Conservation (phyloP, 2,797 vertebrate species). For the Discoglossus pictus region DNA sequence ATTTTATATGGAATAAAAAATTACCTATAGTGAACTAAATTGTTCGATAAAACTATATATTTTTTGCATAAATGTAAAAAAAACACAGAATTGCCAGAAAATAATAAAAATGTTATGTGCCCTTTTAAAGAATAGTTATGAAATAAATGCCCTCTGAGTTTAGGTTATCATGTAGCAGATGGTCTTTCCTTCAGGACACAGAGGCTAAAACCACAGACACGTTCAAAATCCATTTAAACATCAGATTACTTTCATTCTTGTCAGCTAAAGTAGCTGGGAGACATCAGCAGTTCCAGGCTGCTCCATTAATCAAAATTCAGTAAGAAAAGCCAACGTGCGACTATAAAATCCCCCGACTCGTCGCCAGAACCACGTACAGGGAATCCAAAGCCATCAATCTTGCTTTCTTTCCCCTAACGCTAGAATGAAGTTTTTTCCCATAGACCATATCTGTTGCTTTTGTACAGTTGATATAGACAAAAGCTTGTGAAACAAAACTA, state of each 20-base stretch:
- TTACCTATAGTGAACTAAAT: not conserved
- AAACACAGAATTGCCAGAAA: not conserved
- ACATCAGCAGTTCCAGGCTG: constrained; percentile 53
- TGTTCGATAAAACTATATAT: not conserved
- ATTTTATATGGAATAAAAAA: not conserved
- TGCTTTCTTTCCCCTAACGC: constrained; percentile 36
- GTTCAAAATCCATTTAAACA: constrained; percentile 56
- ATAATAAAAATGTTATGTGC: not conserved
- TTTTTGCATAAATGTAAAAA: not conserved
- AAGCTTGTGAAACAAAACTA: constrained; percentile 8
- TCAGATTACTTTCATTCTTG: constrained; percentile 56
- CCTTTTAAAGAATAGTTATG: constrained; percentile 29
- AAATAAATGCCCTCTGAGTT: constrained; percentile 13
- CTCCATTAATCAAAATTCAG: constrained; percentile 64
- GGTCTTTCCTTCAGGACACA: constrained; percentile 59
- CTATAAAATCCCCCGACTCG: constrained; percentile 51
- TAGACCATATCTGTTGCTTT: constrained; percentile 38
- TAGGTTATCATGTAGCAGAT: constrained; percentile 53
- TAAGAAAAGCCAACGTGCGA: constrained; percentile 52
- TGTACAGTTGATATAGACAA: constrained; percentile 6
- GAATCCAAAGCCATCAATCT: constrained; percentile 49
- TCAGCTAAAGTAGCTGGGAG: constrained; percentile 56
- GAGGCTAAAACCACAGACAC: constrained; percentile 55
- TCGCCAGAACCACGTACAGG: constrained; percentile 41
- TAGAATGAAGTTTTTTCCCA: not conserved